Base-by-base conservation (phyloP, 2,113 vertebrate species). In the Delphinus delphis region DNA sequence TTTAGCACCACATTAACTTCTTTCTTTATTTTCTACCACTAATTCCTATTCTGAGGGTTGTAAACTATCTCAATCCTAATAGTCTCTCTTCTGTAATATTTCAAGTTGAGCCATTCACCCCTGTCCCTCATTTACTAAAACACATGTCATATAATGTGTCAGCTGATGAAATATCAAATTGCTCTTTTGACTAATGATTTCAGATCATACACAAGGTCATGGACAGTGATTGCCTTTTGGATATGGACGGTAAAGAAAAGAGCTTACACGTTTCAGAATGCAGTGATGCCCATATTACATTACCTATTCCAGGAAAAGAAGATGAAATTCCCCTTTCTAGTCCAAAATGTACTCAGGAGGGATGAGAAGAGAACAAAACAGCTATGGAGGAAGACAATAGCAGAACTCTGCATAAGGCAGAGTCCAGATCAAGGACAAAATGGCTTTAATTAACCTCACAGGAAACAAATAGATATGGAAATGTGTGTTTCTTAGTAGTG, bases 141-240 rank as follows among this genome's bases (percentile, higher is more conserved):
- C 41, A 44, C 63, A 65, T 4, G 33, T 17, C 17, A 14, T 20
- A 38, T 15, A 81, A 58, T 17, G 31, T 53, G 58, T 83, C 77
- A 83, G 20, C 53, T 95, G 80, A 62, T 68, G 21, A 60, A 67
- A 95, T 38, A 33, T 36, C 33, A 36, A 87, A 85, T 47, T 77
- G 81, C 15, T 70, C 76, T 92, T 95, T 62, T 41, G 50, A 58
- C 76, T 67, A 68, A 36, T 25, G 70, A 81, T 86, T 95, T 97
- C 28, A 76, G 84, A 87, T 76, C 88, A 81, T 8, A 21, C 36
- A 63, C 74, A 67, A 76, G 91, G 60, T 62, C 55, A 31, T 33
- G n/a, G 77, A 44, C 33, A 25, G 21, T 5, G 81, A 88, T 60
- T 55, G 8, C 50, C 62, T 60, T 68, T 70, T 53, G 36, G 7